These are phyloP conservation scores for Centropus bengalensis DNA, from an alignment of 2,113 vertebrate genomes.

Conservation along the genomic window DNA sequence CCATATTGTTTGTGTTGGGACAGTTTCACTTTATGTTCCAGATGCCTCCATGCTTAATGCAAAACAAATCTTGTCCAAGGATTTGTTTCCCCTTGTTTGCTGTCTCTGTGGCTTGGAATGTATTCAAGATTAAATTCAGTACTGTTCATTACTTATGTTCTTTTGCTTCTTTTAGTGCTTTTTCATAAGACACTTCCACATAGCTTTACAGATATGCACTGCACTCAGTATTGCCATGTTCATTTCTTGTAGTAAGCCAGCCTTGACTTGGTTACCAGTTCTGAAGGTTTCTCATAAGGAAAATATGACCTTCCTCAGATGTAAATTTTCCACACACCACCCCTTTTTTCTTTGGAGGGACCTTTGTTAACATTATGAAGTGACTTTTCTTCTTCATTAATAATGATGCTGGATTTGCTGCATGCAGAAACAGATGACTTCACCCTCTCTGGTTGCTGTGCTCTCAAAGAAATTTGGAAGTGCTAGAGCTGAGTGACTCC, in stretches of 20 bases:
- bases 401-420: not conserved
- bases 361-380: not conserved
- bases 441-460: not conserved
- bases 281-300: not conserved
- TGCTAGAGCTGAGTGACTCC: not conserved
- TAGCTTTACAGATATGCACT: not conserved
- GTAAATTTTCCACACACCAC: not conserved
- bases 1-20: slow-evolving; percentile 11
- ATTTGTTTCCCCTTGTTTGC: slow-evolving; percentile 57
- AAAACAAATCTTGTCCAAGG: slow-evolving; percentile 56
- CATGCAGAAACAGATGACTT: slow-evolving; percentile 30
- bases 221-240: not conserved
- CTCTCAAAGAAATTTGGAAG: not conserved
- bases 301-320: not conserved
- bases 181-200: slow-evolving; percentile 14
- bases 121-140: slow-evolving; percentile 33
- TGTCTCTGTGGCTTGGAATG: slow-evolving; percentile 29
- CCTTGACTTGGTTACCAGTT: not conserved
- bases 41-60: not conserved
- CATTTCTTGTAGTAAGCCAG: not conserved
- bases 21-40: slow-evolving; percentile 31
- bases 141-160: slow-evolving; percentile 47
- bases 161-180: slow-evolving; percentile 33
- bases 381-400: not conserved
- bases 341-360: not conserved